Percentiles rank a stretch among this genome's conserved stretches.
Evolutionary conservation across 1,140 invertebrate species (phyloP).

Genomic region (Triops cancriformis): DNA sequence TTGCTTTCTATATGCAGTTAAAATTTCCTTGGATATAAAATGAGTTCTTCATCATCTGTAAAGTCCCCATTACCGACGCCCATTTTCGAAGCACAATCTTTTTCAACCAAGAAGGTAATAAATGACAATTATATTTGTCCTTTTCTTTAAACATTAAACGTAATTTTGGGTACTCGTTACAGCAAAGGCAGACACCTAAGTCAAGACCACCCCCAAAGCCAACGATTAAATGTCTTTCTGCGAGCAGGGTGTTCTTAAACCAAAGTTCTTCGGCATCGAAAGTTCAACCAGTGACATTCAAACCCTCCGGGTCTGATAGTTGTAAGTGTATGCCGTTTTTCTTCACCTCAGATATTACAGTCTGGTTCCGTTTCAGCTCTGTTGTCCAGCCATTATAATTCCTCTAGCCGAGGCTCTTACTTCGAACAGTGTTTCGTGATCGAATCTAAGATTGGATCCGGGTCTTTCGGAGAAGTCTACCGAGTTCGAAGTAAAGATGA

Average conservation of each 20-base stretch:
- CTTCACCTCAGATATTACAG: background rate
- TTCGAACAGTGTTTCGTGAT: slow-evolving; percentile 58
- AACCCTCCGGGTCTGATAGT: background rate
- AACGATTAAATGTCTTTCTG: background rate
- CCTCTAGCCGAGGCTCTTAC: slow-evolving; percentile 38
- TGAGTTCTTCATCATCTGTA: background rate
- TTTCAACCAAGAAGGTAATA: background rate
- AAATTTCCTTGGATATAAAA: background rate
- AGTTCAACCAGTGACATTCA: background rate
- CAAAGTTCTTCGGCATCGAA: background rate
- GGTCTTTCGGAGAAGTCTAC: slow-evolving; percentile 66
- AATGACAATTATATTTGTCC: background rate
- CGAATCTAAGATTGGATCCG: slow-evolving; percentile 53
- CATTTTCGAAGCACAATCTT: background rate
- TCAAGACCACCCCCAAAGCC: background rate
- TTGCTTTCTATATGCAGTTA: too few species aligned
- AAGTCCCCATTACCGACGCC: background rate
- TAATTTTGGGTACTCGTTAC: background rate
- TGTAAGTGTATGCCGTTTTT: background rate
- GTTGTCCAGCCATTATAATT: slow-evolving; percentile 35
- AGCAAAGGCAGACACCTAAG: background rate
- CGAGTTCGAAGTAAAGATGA: slow-evolving; percentile 56
- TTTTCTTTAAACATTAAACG: background rate
- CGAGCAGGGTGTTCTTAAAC: background rate
- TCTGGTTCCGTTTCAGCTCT: slow-evolving; percentile 1